A percentile compares a stretch with the other conserved stretches of the same genome.
Conservation (phyloP, 2,888 invertebrate species). For the Hesperia comma region DNA sequence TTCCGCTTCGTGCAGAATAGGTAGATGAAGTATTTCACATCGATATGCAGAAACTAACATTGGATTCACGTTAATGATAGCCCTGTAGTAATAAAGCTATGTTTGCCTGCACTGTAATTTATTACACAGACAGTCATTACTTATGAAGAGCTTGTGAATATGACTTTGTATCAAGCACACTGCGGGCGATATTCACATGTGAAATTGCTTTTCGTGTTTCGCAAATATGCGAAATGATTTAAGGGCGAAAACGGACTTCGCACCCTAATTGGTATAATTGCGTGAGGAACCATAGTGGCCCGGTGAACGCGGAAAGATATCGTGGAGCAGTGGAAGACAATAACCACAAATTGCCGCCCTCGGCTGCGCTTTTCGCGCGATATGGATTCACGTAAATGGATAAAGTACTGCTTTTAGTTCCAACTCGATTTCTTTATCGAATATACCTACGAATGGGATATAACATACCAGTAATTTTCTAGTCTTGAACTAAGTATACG, state of each 20-base stretch:
- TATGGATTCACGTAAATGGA: slow-evolving; percentile 46
- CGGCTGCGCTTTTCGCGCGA: slow-evolving; percentile 50
- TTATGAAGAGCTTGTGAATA: background rate
- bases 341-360: slow-evolving; percentile 65
- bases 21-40: too few species aligned
- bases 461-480: background rate
- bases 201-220: slow-evolving; percentile 14
- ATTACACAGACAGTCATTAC: background rate
- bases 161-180: background rate
- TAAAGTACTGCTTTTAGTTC: slow-evolving; percentile 43
- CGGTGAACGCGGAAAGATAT: slow-evolving; percentile 61
- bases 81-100: too few species aligned
- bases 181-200: background rate
- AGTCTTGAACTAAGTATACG: too few species aligned
- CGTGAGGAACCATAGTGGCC: slow-evolving; percentile 48
- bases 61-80: too few species aligned
- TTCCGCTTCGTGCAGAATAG: too few species aligned
- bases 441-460: background rate
- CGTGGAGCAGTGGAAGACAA: slow-evolving; percentile 55
- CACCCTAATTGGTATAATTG: slow-evolving; percentile 45
- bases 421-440: slow-evolving; percentile 19
- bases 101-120: too few species aligned
- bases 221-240: slow-evolving; percentile 23
- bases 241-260: slow-evolving; percentile 33
- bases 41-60: too few species aligned